Percentiles rank a stretch among this genome's conserved stretches.
Conservation (phyloP, 2,113 vertebrate species). For the Falcunculus frontatus region DNA sequence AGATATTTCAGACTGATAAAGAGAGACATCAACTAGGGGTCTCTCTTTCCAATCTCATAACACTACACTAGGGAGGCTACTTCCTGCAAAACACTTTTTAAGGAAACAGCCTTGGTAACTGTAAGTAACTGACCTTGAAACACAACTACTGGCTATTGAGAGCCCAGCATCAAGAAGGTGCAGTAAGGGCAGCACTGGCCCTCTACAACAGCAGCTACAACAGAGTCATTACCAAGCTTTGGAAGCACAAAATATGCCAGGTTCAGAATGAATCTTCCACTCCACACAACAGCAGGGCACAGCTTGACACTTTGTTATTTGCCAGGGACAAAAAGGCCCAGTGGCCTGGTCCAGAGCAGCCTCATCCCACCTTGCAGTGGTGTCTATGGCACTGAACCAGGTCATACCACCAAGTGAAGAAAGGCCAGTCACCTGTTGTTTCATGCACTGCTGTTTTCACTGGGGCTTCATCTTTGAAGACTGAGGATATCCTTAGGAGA, state of each 20-base stretch:
- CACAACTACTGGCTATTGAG: not conserved
- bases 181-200: not conserved
- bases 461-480: constrained; percentile 87
- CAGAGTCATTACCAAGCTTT: not conserved
- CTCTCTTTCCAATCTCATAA: not conserved
- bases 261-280: not conserved
- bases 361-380: not conserved
- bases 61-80: not conserved
- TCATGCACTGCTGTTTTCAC: constrained; percentile 82
- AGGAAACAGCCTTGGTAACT: not conserved
- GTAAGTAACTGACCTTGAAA: not conserved
- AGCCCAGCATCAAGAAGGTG: not conserved
- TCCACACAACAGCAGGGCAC: not conserved
- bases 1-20: not conserved
- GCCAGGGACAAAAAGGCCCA: not conserved
- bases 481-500: constrained; percentile 90
- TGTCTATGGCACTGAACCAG: not conserved
- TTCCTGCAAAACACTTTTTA: not conserved
- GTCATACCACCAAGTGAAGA: not conserved
- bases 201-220: not conserved
- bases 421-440: constrained; percentile 66
- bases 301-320: not conserved
- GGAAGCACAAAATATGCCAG: not conserved
- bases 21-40: not conserved
- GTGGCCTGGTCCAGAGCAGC: not conserved